phyloP scores from a whole-genome alignment of 37 sponge, comb jelly and placozoan species.

The Aplysina aerophoba region DNA sequence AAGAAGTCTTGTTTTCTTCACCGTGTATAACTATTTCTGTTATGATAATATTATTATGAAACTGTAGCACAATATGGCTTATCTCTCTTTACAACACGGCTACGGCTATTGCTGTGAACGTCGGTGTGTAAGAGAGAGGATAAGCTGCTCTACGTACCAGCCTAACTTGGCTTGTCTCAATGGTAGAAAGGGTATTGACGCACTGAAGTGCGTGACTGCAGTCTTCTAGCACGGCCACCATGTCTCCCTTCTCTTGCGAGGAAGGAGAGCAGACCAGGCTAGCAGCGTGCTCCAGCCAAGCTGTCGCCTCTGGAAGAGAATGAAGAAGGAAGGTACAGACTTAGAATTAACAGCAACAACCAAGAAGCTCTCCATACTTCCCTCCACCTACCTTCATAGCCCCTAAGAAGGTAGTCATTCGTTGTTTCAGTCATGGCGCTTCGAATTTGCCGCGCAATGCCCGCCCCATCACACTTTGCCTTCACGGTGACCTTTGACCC shows the following conservation, averaged over 20 bases:
- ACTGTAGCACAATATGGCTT: too few species aligned
- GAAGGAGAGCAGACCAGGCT: too few species aligned
- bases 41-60: too few species aligned
- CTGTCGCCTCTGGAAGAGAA: conserved; percentile 6
- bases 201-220: conserved; percentile 26
- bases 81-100: too few species aligned
- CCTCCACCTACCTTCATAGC: not conserved
- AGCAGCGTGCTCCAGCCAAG: conserved; percentile 35
- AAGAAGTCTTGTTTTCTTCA: too few species aligned
- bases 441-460: not conserved
- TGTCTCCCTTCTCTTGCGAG: too few species aligned
- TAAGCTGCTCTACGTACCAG: not conserved
- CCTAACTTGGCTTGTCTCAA: not conserved
- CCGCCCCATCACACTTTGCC: not conserved
- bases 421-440: too few species aligned
- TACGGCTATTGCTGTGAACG: too few species aligned
- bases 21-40: too few species aligned
- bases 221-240: not conserved
- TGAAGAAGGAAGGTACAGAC: not conserved
- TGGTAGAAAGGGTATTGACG: not conserved
- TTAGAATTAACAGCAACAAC: too few species aligned
- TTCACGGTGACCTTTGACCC: not conserved
- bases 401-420: not conserved
- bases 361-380: too few species aligned
- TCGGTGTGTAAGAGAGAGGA: not conserved